Conservation (phyloP, 2,797 vertebrate genomes). For the Sarcophilus harrisii region DNA sequence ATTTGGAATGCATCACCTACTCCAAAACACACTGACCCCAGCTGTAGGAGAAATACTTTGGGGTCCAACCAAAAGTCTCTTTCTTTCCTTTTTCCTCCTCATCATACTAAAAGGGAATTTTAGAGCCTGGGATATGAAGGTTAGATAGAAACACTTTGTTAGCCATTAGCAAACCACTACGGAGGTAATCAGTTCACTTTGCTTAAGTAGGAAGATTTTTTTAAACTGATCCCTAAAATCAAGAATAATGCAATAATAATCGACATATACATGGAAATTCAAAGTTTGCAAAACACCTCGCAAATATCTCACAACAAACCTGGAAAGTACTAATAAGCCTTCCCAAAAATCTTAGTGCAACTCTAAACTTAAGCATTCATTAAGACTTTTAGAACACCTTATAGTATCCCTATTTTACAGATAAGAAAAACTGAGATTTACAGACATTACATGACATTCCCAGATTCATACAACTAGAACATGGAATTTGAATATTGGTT, state of each 20-base stretch:
- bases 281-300: not conserved
- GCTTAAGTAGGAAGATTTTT: not conserved
- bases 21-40: slow-evolving; percentile 61
- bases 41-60: slow-evolving; percentile 59
- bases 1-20: slow-evolving; percentile 70
- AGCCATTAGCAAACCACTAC: not conserved
- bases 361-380: not conserved
- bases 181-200: not conserved
- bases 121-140: not conserved
- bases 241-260: not conserved
- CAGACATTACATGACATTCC: not conserved
- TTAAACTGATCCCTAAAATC: not conserved
- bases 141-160: not conserved
- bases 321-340: not conserved
- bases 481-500: not conserved
- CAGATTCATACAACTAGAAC: not conserved
- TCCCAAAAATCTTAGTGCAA: not conserved
- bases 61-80: not conserved
- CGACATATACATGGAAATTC: not conserved
- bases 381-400: not conserved
- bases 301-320: not conserved
- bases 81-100: not conserved
- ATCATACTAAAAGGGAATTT: not conserved
- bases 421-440: not conserved
- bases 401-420: not conserved